Conservation (phyloP, 1,140 invertebrate species). For the Mycetomoellerius zeteki region DNA sequence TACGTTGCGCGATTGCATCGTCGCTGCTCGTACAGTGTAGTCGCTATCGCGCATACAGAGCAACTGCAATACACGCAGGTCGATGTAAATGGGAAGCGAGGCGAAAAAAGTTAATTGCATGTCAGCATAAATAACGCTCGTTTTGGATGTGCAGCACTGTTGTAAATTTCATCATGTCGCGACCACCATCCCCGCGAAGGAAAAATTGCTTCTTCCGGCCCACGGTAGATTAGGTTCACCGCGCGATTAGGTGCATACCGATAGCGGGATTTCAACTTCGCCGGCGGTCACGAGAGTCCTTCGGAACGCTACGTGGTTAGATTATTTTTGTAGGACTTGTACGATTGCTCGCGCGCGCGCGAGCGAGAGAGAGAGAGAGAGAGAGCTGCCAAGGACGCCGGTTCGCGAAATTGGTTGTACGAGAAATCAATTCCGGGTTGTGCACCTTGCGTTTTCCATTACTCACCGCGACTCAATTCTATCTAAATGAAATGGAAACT, state of each 20-base stretch:
- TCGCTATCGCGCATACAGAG: constrained; percentile 30
- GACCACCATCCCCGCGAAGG: neutral
- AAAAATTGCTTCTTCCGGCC: constrained; percentile 30
- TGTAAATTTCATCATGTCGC: constrained; percentile 57
- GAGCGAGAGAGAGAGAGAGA: neutral
- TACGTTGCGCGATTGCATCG: constrained; percentile 25
- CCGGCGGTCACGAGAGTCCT: constrained; percentile 12
- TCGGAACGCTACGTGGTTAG: constrained; percentile 23
- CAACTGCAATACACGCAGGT: constrained; percentile 9
- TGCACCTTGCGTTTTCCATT: constrained; percentile 60
- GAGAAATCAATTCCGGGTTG: constrained; percentile 55
- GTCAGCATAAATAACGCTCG: constrained; percentile 61
- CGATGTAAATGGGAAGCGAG: constrained; percentile 46
- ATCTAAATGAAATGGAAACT: constrained; percentile 63
- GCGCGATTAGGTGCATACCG: constrained; percentile 39
- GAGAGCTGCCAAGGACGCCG: constrained; percentile 37
- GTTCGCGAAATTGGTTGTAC: constrained; percentile 56
- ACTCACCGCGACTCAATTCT: constrained; percentile 41
- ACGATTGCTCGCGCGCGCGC: neutral
- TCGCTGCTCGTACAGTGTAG: constrained; percentile 13
- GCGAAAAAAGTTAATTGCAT: constrained; percentile 59
- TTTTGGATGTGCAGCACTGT: constrained; percentile 39
- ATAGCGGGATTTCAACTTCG: constrained; percentile 15
- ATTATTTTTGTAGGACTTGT: constrained; percentile 52
- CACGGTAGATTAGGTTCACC: constrained; percentile 32